These are phyloP conservation scores for Drosophila melanogaster DNA, from an alignment of 1,140 invertebrate species.

Conservation along the genomic window DNA sequence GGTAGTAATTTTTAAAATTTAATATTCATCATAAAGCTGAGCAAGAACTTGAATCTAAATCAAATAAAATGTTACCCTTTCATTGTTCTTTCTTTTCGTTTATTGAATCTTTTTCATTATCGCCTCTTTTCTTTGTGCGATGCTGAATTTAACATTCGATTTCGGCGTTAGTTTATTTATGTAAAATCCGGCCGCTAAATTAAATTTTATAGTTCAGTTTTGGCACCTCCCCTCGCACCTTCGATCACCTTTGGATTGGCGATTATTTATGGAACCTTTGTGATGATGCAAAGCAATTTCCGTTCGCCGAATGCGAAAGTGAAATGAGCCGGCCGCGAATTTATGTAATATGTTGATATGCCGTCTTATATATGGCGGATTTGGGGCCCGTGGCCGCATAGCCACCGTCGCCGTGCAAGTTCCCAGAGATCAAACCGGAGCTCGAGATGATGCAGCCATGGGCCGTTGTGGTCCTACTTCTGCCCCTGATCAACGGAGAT, in stretches of 20 bases:
- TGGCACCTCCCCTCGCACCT: slow-evolving; percentile 8
- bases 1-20: too few species aligned
- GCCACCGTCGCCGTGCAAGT: slow-evolving; percentile 30
- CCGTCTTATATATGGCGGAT: slow-evolving; percentile 67
- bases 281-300: slow-evolving; percentile 70
- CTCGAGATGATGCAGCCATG: slow-evolving; percentile 23
- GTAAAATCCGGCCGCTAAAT: slow-evolving; percentile 55
- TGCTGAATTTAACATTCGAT: slow-evolving; percentile 23
- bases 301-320: slow-evolving; percentile 63
- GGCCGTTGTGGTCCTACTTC: slow-evolving; percentile 41
- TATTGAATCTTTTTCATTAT: not conserved
- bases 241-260: not conserved
- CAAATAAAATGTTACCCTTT: too few species aligned
- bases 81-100: too few species aligned
- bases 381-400: slow-evolving; percentile 39
- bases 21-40: too few species aligned
- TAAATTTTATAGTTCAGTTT: slow-evolving; percentile 66
- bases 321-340: slow-evolving; percentile 46
- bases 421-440: slow-evolving; percentile 31
- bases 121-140: not conserved
- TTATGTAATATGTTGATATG: slow-evolving; percentile 44
- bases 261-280: slow-evolving; percentile 58
- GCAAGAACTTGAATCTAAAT: too few species aligned
- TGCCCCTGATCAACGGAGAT: slow-evolving; percentile 54
- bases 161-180: slow-evolving; percentile 28